A percentile compares a stretch with the other conserved stretches of the same genome.
Evolutionary conservation across 2,797 vertebrate genomes (phyloP).

Genomic region (Macropodus opercularis): DNA sequence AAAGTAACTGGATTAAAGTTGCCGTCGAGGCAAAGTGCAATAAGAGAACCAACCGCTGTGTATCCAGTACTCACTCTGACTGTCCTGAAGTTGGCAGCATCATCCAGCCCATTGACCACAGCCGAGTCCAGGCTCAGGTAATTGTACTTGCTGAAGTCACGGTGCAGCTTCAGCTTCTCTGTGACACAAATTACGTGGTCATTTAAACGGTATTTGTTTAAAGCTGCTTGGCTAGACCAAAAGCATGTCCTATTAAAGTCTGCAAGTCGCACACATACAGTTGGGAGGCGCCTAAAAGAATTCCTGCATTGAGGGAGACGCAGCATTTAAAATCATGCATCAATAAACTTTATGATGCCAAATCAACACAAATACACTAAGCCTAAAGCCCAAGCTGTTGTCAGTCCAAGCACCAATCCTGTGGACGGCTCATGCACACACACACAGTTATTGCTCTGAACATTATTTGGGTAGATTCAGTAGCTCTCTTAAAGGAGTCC

Average conservation of each 20-base stretch:
- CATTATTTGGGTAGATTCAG: slow-evolving; percentile 55
- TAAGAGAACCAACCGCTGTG: background rate
- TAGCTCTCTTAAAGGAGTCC: slow-evolving; percentile 53
- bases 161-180: slow-evolving; percentile 93
- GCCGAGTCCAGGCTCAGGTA: slow-evolving; percentile 96
- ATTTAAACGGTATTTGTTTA: slow-evolving; percentile 18
- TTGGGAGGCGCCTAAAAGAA: background rate
- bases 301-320: background rate
- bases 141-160: slow-evolving; percentile 97
- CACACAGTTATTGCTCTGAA: slow-evolving; percentile 27
- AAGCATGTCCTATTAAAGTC: slow-evolving; percentile 22
- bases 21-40: background rate
- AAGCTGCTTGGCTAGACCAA: background rate
- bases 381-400: slow-evolving; percentile 6
- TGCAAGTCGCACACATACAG: background rate
- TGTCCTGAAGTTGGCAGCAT: slow-evolving; percentile 93
- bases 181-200: slow-evolving; percentile 45
- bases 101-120: slow-evolving; percentile 91
- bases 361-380: slow-evolving; percentile 13
- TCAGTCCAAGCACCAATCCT: slow-evolving; percentile 12
- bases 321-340: background rate
- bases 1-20: background rate
- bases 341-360: background rate
- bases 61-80: slow-evolving; percentile 85
- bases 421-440: slow-evolving; percentile 3